Evolutionary conservation across 2,113 vertebrate genomes (phyloP).

Genomic region (Gnathonemus echidnorhynchus): DNA sequence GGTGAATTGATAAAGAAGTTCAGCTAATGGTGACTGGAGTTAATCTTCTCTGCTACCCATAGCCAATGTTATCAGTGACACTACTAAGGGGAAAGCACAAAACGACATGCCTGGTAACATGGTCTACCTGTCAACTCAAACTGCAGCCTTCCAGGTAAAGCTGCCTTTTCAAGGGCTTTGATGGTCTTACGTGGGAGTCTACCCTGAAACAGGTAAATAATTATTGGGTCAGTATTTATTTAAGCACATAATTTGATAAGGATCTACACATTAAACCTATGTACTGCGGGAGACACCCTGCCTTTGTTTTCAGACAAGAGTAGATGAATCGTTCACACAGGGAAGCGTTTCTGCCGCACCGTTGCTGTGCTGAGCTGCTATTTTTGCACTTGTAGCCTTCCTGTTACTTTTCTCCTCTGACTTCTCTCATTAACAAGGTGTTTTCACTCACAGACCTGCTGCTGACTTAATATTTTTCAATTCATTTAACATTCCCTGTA

Average conservation of each 20-base stretch:
- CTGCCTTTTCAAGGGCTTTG: slow-evolving; percentile 57
- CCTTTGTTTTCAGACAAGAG: background rate
- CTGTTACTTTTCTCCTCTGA: background rate
- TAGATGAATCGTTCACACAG: background rate
- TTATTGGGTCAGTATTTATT: background rate
- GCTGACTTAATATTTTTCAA: background rate
- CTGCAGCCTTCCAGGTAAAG: slow-evolving; percentile 54
- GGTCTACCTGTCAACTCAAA: slow-evolving; percentile 66
- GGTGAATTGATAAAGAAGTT: background rate
- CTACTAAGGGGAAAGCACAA: background rate
- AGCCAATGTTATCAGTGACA: background rate
- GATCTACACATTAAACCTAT: background rate
- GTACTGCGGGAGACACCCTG: no score
- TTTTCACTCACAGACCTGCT: background rate
- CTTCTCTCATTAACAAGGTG: background rate
- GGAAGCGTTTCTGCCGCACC: background rate
- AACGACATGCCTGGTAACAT: background rate
- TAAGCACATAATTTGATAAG: background rate
- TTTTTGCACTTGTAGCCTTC: background rate
- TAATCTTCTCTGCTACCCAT: background rate
- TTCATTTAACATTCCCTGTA: background rate
- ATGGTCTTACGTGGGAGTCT: slow-evolving; percentile 61
- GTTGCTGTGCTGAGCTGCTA: background rate
- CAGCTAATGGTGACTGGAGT: background rate
- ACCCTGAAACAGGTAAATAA: slow-evolving; percentile 49